These are phyloP conservation scores for Saguinus midas DNA, from an alignment of 2,113 vertebrate genomes.

Conservation along the genomic window DNA sequence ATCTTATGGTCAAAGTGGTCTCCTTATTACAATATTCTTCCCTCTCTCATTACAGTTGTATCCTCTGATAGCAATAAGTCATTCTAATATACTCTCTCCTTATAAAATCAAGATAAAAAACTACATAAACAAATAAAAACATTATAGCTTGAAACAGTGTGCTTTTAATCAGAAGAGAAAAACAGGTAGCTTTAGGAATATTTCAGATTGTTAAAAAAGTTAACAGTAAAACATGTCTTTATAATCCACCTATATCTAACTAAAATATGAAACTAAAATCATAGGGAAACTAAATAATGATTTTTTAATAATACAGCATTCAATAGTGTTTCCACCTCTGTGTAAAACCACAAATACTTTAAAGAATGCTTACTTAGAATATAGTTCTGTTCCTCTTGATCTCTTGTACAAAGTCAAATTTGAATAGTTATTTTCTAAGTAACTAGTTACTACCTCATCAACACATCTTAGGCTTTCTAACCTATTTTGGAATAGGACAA, in stretches of 20 bases:
- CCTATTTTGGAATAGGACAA: neutral
- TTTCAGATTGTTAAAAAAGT: conserved; percentile 17
- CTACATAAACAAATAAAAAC: neutral
- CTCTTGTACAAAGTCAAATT: neutral
- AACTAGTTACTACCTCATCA: neutral
- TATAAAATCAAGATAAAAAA: conserved; percentile 8
- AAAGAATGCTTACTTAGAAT: conserved; percentile 37
- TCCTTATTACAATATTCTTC: neutral
- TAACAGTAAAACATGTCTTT: conserved; percentile 44
- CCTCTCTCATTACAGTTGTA: neutral
- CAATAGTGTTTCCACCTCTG: conserved; percentile 20
- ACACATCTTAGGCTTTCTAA: neutral
- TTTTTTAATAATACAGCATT: neutral
- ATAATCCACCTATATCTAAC: neutral
- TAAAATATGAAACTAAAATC: conserved; percentile 18
- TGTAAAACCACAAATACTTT: conserved; percentile 1
- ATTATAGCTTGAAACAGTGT: neutral
- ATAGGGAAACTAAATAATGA: neutral
- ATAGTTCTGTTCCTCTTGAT: neutral
- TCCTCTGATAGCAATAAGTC: neutral
- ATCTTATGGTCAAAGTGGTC: neutral
- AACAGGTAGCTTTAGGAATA: neutral
- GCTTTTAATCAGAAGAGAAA: conserved; percentile 34
- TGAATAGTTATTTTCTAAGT: neutral
- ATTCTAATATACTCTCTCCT: conserved; percentile 4